Evolutionary conservation across 2,113 vertebrate genomes (phyloP), one percentile per base, ranked within the genome.

Genomic region (Azemiops feae): DNA sequence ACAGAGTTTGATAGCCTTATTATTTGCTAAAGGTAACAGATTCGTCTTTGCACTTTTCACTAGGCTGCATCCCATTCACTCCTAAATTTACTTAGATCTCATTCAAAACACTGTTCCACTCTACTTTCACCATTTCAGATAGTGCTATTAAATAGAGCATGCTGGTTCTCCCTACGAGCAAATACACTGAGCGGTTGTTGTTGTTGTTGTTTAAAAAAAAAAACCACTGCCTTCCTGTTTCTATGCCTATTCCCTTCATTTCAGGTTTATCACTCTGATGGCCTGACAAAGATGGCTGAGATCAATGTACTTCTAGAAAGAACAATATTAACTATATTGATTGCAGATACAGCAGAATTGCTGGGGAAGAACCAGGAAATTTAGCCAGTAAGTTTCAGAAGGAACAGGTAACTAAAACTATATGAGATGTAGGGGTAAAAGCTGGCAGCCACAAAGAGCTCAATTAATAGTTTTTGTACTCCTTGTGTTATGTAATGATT

Each of bases 241-340:
- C 74, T 52, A 8, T 43, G 25, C 43, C 53, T 86, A 22, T 34
- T 53, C 12, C 14, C 43, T 89, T 93, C 64, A 86, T 89, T 55
- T 89, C 69, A 89, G 34, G 30, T 60, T 60, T 43, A 89, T 50
- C 88, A 53, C 39, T 39, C 91, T 86, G 86, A 14, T 85, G 34
- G 7, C 4, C 30, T 22, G n/a, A 54, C 7, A 89, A 92, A 25
- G 47, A 89, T 45, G 50, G n/a, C n/a, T 93, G 53, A 47, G 16
- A 23, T 93, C 74, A 90, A 85, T 81, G 58, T 34, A 39, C 50
- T 87, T 94, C 39, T 45, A 25, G 12, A 89, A 93, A 95, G 94
- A 89, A 0, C n/a, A 86, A 85, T 3, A 1, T 5, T 53, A 47
- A 92, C 93, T n/a, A 0, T 8, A 92, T 6, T 0, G 0, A 47